Evolutionary conservation across 37 sponge, comb jelly and placozoan genomes (phyloP).

Genomic region (Geodia barretti): DNA sequence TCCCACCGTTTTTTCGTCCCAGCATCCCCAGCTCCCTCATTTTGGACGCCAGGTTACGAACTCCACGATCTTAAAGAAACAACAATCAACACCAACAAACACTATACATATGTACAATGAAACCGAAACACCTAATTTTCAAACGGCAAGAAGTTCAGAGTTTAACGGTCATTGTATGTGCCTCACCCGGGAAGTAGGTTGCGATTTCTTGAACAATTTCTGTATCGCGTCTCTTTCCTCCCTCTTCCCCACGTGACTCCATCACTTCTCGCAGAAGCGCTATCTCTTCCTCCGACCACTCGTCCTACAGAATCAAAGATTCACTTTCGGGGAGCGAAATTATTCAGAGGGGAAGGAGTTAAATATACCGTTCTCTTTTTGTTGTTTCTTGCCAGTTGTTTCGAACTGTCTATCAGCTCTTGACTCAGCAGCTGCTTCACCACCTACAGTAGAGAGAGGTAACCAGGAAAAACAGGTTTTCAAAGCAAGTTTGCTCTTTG

Average conservation of each 20-base stretch:
- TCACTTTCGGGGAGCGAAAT: too few species aligned
- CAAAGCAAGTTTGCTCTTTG: too few species aligned
- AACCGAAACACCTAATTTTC: too few species aligned
- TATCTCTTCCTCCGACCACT: constrained; percentile 66
- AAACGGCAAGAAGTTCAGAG: too few species aligned
- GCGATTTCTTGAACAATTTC: constrained; percentile 14
- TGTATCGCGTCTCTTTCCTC: constrained; percentile 13
- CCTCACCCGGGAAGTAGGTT: constrained; percentile 39
- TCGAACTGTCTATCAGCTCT: constrained; percentile 49
- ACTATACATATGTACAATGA: too few species aligned
- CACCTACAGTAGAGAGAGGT: too few species aligned
- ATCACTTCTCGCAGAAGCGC: constrained; percentile 23
- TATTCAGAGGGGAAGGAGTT: too few species aligned
- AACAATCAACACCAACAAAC: background rate
- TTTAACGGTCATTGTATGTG: too few species aligned
- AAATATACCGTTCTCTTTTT: constrained; percentile 19
- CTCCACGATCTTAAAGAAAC: constrained; percentile 4
- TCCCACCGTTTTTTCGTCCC: constrained; percentile 2
- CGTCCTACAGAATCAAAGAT: constrained; percentile 26
- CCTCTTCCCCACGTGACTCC: background rate
- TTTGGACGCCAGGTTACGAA: constrained; percentile 24
- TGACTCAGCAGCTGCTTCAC: constrained; percentile 60
- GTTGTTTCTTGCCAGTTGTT: constrained; percentile 63
- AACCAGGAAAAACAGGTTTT: too few species aligned
- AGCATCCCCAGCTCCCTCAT: constrained; percentile 23